Evolutionary conservation across 2,888 invertebrate species (phyloP).

Genomic region (Timandra comae): DNA sequence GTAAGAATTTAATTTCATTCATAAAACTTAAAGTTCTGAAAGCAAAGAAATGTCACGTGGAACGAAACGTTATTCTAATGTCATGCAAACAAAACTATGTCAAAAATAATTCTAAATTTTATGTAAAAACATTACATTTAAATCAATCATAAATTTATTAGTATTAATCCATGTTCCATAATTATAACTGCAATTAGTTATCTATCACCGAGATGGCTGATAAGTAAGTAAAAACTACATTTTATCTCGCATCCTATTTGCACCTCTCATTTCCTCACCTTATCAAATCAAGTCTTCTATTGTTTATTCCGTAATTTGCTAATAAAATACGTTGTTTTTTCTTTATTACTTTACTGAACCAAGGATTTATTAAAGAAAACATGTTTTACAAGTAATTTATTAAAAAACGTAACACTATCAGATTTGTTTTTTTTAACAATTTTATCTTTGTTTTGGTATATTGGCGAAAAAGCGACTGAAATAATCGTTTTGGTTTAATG

Average conservation of each 20-base stretch:
- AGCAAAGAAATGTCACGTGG: background rate
- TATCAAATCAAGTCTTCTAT: slow-evolving; percentile 40
- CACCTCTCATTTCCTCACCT: slow-evolving; percentile 29
- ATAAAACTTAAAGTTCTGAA: too few relatives aligned
- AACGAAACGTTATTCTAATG: slow-evolving; percentile 40
- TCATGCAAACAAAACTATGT: slow-evolving; percentile 74
- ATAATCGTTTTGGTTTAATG: too few relatives aligned
- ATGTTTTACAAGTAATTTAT: too few relatives aligned
- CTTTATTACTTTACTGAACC: too few relatives aligned
- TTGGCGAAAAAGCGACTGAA: too few relatives aligned
- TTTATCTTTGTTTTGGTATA: too few relatives aligned
- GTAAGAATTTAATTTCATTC: too few relatives aligned
- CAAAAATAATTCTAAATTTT: slow-evolving; percentile 69
- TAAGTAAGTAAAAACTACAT: slow-evolving; percentile 49
- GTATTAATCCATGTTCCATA: slow-evolving; percentile 54
- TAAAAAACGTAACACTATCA: too few relatives aligned
- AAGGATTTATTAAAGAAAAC: too few relatives aligned
- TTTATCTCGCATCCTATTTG: slow-evolving; percentile 23
- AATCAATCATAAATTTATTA: slow-evolving; percentile 46
- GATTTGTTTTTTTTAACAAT: too few relatives aligned
- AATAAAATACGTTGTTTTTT: background rate
- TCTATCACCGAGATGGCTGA: slow-evolving; percentile 57
- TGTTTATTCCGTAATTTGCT: slow-evolving; percentile 10
- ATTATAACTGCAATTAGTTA: slow-evolving; percentile 37
- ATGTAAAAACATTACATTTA: slow-evolving; percentile 58